Conservation (phyloP, 2,113 vertebrate genomes). For the Pachyramphus minor region DNA sequence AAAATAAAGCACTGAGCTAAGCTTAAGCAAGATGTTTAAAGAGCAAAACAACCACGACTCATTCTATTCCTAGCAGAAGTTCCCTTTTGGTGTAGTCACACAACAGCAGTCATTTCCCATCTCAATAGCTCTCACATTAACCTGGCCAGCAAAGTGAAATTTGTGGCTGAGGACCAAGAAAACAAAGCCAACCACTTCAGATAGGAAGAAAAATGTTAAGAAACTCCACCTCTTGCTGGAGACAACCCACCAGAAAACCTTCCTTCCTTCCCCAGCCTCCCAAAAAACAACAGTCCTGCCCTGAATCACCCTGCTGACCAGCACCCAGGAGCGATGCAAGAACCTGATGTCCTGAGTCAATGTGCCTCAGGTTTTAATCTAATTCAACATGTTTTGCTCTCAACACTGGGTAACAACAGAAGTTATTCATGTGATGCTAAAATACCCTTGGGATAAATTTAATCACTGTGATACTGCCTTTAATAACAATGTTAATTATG, state of each 20-base stretch:
- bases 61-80: background rate
- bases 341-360: background rate
- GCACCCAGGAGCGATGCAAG: background rate
- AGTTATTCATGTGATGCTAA: background rate
- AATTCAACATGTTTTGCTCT: background rate
- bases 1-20: background rate
- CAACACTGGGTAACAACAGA: background rate
- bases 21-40: background rate
- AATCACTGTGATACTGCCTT: background rate
- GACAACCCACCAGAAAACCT: too few species aligned
- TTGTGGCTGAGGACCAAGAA: background rate
- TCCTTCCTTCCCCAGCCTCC: background rate
- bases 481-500: conserved; percentile 29
- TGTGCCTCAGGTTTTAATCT: background rate
- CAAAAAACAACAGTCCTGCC: background rate
- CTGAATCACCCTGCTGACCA: background rate
- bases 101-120: background rate
- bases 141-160: too few species aligned
- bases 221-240: background rate
- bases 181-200: background rate
- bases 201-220: background rate
- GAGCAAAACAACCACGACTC: background rate
- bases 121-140: background rate
- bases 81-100: background rate
- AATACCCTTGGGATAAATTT: background rate